Conservation (phyloP, 2,113 vertebrate species). For the Epinephelus fuscoguttatus region DNA sequence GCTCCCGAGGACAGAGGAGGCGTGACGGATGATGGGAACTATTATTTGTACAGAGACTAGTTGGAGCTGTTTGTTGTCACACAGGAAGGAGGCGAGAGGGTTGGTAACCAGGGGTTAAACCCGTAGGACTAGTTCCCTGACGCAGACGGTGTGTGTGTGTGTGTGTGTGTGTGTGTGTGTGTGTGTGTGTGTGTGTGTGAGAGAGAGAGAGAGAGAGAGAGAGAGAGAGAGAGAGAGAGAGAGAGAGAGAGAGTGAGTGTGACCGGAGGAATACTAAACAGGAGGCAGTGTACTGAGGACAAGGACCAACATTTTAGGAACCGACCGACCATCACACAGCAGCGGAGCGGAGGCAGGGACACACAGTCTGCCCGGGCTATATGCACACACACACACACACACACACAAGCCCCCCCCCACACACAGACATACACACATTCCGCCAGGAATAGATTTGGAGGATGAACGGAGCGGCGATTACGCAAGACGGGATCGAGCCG, state of each 20-base stretch:
- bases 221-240: no score
- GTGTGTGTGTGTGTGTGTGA: slow-evolving; percentile 10
- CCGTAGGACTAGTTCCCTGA: slow-evolving; percentile 5
- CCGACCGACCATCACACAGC: background rate
- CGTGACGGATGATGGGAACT: slow-evolving; percentile 19
- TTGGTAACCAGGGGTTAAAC: slow-evolving; percentile 12
- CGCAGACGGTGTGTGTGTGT: slow-evolving; percentile 5
- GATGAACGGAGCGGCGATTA: slow-evolving; percentile 57
- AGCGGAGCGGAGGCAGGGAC: background rate
- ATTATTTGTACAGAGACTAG: background rate
- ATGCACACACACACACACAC: background rate
- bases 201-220: no score
- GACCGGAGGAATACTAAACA: slow-evolving; percentile 9
- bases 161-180: slow-evolving; percentile 19
- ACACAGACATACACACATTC: background rate
- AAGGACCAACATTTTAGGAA: background rate
- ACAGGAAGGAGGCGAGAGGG: background rate
- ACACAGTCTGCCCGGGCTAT: background rate
- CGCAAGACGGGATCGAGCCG: slow-evolving; percentile 34
- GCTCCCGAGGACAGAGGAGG: background rate
- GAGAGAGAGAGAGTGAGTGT: background rate
- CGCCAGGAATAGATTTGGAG: slow-evolving; percentile 43
- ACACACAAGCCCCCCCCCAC: background rate
- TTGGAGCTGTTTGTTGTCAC: background rate
- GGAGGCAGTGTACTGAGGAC: background rate